Evolutionary conservation across 2,888 invertebrate species (phyloP), one percentile per base, ranked within the genome.

Genomic region (Pristionchus entomophagus): DNA sequence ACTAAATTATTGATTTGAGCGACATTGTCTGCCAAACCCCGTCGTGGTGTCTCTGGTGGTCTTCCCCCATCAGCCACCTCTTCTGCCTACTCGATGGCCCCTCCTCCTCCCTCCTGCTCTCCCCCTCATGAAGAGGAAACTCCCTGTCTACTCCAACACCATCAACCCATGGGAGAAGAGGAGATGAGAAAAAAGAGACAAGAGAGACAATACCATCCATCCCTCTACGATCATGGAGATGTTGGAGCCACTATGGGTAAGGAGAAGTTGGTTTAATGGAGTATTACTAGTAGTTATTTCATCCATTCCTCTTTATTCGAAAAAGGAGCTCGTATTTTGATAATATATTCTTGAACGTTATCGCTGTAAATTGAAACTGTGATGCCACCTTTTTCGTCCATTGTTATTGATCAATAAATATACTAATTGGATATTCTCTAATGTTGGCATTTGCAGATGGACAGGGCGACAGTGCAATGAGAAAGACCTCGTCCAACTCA

Each of bases 151-250:
- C 38, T 38, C 69, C 22, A n/a, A 19, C 41, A 69, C n/a, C 38
- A 69, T 41, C 69, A 69, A 8, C 69, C 69, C 38, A 69, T 69
- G 69, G 69, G 41, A 69, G n/a, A 69, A 10, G 69, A 69, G 69
- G 41, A 69, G 38, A 32, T 38, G 38, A 38, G 38, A n/a, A n/a
- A 32, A 12, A 69, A 6, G 26, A n/a, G n/a, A n/a, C n/a, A n/a
- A n/a, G n/a, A n/a, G n/a, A 59, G 56, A 26, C 56, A 59, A n/a
- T 32, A 65, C 65, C 19, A 65, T 69, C 38, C 35, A 19, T n/a
- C 62, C n/a, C 22, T 69, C 22, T 69, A 69, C 38, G 69, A 69
- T 29, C 69, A 69, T 38, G 69, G 69, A 69, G 69, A 69, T 69
- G 19, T 10, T 19, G 69, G 69, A 22, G 41, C 10, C 5, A 56